A percentile compares a stretch with the other conserved stretches of the same genome.
Conservation (phyloP, 2,113 vertebrate genomes). For the Oreochromis spilurus region DNA sequence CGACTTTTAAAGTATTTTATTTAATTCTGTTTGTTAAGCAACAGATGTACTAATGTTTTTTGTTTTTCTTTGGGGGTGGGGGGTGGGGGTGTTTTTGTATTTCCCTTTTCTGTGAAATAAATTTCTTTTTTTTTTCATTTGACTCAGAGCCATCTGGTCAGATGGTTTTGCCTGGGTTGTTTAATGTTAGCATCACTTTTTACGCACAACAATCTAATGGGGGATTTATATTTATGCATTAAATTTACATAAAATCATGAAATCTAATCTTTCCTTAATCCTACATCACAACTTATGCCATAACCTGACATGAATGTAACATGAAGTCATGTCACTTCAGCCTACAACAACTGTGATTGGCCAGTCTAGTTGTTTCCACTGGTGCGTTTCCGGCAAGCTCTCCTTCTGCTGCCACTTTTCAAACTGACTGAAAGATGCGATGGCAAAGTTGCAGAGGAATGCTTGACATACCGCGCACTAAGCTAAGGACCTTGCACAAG, state of each 20-base stretch:
- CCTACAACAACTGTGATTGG: background rate
- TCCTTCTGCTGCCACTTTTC: background rate
- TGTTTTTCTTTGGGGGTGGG: background rate
- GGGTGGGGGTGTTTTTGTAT: background rate
- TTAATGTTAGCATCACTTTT: background rate
- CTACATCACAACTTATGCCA: background rate
- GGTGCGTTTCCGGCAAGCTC: background rate
- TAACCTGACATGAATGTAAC: background rate
- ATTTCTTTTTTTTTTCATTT: rapidly evolving
- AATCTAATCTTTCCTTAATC: background rate
- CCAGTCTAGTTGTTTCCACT: background rate
- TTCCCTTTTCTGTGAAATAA: background rate
- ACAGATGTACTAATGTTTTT: background rate
- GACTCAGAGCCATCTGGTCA: background rate
- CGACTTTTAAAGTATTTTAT: background rate
- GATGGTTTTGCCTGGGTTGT: background rate
- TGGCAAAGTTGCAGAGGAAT: background rate
- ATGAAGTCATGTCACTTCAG: background rate
- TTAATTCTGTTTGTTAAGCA: background rate
- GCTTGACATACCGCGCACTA: background rate
- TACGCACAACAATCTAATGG: background rate
- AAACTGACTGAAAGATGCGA: background rate
- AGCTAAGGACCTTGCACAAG: background rate
- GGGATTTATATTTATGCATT: background rate
- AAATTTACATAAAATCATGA: background rate